Percentiles rank a stretch among this genome's conserved stretches.
Conservation (phyloP, 2,797 vertebrate species). For the Cuculus canorus region DNA sequence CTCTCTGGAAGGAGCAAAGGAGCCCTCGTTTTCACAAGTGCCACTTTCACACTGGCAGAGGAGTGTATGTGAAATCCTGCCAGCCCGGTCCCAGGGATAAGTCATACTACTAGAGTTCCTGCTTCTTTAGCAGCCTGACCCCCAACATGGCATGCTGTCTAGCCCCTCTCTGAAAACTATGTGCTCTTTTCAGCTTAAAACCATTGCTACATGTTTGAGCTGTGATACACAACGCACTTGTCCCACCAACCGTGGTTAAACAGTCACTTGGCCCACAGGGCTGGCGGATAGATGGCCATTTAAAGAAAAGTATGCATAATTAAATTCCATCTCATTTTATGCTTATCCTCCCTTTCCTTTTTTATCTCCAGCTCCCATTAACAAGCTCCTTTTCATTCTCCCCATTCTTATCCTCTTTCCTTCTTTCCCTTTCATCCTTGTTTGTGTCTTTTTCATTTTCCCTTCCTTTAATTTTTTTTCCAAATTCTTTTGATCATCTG, state of each 20-base stretch:
- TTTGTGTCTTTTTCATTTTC: constrained; percentile 67
- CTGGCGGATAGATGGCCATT: constrained; percentile 23
- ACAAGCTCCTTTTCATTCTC: constrained; percentile 46
- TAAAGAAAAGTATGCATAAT: constrained; percentile 53
- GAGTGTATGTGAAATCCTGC: not conserved
- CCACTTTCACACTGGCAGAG: not conserved
- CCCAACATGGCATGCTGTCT: not conserved
- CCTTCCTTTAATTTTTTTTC: constrained; percentile 48
- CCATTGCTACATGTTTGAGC: not conserved
- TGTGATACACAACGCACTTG: not conserved
- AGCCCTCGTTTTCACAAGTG: not conserved
- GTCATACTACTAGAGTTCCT: not conserved
- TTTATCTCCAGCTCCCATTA: constrained; percentile 30
- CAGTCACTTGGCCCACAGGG: not conserved
- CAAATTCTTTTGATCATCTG: constrained; percentile 61
- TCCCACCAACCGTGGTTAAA: constrained; percentile 39
- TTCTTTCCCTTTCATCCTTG: constrained; percentile 64
- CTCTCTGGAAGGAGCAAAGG: not conserved
- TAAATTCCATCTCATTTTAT: constrained; percentile 54
- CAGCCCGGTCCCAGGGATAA: not conserved
- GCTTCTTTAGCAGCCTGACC: not conserved
- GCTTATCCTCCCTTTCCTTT: constrained; percentile 35
- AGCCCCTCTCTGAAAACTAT: not conserved
- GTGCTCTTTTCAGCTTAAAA: not conserved
- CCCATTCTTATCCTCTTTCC: constrained; percentile 46